Evolutionary conservation across 2,113 vertebrate species (phyloP).

Genomic region (Delphinapterus leucas): DNA sequence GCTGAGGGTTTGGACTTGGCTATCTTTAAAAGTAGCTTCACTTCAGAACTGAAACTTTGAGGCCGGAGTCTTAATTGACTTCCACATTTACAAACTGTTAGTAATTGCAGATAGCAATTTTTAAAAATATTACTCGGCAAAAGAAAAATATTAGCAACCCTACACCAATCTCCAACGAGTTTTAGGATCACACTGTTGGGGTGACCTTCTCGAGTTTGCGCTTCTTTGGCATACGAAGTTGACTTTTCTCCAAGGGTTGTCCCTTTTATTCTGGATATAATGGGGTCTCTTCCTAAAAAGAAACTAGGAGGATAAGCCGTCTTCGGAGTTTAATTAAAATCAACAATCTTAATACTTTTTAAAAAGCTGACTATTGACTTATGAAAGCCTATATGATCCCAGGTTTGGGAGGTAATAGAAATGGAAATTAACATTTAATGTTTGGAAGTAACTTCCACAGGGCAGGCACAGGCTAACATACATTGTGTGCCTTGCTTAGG

Average conservation of each 20-base stretch:
- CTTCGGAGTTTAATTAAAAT: background rate
- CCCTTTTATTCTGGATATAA: background rate
- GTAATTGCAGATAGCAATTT: background rate
- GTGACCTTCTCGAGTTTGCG: background rate
- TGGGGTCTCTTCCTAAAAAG: background rate
- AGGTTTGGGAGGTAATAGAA: background rate
- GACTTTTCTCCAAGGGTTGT: background rate
- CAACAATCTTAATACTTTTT: background rate
- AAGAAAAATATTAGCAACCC: background rate
- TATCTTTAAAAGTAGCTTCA: background rate
- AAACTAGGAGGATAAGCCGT: background rate
- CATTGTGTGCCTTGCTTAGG: background rate
- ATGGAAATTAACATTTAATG: background rate
- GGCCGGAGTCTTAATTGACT: fast-evolving
- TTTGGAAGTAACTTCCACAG: background rate
- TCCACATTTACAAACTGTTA: background rate
- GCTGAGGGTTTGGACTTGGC: background rate
- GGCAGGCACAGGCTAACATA: background rate
- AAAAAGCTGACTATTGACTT: background rate
- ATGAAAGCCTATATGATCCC: background rate
- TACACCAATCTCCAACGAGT: background rate
- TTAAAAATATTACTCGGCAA: background rate
- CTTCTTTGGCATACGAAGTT: background rate
- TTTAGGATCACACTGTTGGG: background rate
- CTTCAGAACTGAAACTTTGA: background rate